Percentiles rank a stretch among this genome's conserved stretches.
Conservation (phyloP, 2,888 invertebrate species). For the Trissolcus japonicus region DNA sequence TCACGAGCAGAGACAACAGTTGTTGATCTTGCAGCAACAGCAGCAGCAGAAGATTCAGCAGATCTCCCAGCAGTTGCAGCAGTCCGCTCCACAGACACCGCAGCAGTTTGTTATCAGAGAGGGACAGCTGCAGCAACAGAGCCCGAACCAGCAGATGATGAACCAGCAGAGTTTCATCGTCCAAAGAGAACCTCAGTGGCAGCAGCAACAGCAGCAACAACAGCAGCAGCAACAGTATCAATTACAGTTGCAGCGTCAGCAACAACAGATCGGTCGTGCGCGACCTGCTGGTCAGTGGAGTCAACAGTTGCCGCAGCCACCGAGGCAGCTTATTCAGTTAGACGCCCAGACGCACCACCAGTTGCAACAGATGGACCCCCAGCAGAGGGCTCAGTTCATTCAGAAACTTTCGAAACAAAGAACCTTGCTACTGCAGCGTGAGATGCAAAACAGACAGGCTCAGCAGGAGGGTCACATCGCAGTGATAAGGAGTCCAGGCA, state of each 20-base stretch:
- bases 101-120: slow-evolving; percentile 76
- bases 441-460: slow-evolving; percentile 79
- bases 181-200: slow-evolving; percentile 81
- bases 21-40: slow-evolving; percentile 78
- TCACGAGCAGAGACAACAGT: slow-evolving; percentile 74
- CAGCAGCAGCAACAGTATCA: slow-evolving; percentile 79
- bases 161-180: slow-evolving; percentile 73
- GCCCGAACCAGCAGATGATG: slow-evolving; percentile 73
- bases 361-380: slow-evolving; percentile 87
- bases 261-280: slow-evolving; percentile 71
- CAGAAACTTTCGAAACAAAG: slow-evolving; percentile 84
- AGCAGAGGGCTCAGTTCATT: slow-evolving; percentile 87
- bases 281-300: slow-evolving; percentile 72
- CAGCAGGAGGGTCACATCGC: slow-evolving; percentile 82
- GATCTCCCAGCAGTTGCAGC: slow-evolving; percentile 77
- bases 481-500: slow-evolving; percentile 83
- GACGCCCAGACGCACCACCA: slow-evolving; percentile 91
- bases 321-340: slow-evolving; percentile 85
- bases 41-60: slow-evolving; percentile 78
- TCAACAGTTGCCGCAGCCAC: slow-evolving; percentile 80
- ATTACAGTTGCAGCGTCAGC: slow-evolving; percentile 78
- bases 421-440: slow-evolving; percentile 78
- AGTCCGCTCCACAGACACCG: slow-evolving; percentile 72
- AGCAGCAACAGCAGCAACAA: slow-evolving; percentile 78
- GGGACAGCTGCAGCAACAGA: slow-evolving; percentile 72